These are phyloP conservation scores for Nesospiza acunhae DNA, from an alignment of 2,113 vertebrate genomes.

Conservation along the genomic window DNA sequence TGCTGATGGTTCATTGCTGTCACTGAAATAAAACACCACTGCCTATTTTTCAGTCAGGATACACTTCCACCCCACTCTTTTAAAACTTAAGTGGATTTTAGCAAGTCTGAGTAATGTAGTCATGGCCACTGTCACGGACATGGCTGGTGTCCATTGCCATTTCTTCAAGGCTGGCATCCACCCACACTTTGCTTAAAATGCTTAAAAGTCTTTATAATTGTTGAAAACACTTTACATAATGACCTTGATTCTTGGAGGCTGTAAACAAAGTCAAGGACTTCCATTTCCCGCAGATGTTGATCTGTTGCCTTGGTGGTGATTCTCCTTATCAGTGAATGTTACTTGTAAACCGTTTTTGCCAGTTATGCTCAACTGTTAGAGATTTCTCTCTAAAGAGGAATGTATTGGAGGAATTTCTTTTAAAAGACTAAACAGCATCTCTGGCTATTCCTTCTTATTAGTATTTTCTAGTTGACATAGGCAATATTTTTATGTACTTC, in stretches of 20 bases:
- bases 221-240: not conserved
- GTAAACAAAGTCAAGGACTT: not conserved
- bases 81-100: not conserved
- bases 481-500: not conserved
- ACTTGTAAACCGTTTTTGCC: not conserved
- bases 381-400: not conserved
- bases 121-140: not conserved
- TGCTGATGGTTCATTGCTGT: not conserved
- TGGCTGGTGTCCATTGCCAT: not conserved
- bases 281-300: not conserved
- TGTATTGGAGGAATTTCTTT: not conserved
- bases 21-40: not conserved
- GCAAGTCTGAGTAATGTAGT: not conserved
- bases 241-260: not conserved
- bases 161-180: not conserved
- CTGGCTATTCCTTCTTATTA: not conserved
- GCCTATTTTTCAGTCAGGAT: not conserved
- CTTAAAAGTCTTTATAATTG: not conserved
- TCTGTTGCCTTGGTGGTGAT: not conserved
- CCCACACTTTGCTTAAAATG: not conserved
- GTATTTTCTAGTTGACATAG: not conserved
- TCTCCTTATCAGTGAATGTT: not conserved
- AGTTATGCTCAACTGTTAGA: accelerated
- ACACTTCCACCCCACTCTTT: not conserved
- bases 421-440: not conserved